Conservation (phyloP, 1,140 invertebrate species). For the Sipha flava region DNA sequence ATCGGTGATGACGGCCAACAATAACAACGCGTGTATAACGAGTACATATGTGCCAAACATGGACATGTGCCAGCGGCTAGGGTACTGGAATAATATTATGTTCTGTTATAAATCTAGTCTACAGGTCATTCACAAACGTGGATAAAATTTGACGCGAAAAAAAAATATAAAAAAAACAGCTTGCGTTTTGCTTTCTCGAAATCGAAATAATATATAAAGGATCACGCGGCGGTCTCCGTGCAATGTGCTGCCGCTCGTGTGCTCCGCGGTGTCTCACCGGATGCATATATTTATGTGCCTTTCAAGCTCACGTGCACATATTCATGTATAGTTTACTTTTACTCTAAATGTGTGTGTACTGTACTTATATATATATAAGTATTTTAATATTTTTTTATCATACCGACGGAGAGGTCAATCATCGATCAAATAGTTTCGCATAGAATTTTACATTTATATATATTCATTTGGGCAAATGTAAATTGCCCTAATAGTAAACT, state of each 20-base stretch:
- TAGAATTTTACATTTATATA: no score
- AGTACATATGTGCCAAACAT: background rate
- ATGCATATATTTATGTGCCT: no score
- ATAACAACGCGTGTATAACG: background rate
- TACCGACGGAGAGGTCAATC: background rate
- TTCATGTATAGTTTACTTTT: background rate
- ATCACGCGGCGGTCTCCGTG: no score
- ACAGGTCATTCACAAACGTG: background rate
- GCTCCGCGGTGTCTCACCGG: background rate
- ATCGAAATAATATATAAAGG: background rate
- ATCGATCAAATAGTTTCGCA: background rate
- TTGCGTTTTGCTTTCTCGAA: background rate
- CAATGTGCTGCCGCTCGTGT: no score
- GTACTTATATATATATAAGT: background rate
- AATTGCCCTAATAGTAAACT: no score
- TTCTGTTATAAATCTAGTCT: slow-evolving; percentile 2
- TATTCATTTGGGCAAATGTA: no score
- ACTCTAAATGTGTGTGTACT: no score
- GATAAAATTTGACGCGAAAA: background rate
- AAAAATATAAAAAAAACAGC: background rate
- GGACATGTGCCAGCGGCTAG: background rate
- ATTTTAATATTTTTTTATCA: background rate
- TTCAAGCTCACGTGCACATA: no score
- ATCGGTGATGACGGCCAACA: background rate
- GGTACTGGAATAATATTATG: background rate